phyloP scores from a whole-genome alignment of 2,797 vertebrate species.

The Pitangus sulphuratus region DNA sequence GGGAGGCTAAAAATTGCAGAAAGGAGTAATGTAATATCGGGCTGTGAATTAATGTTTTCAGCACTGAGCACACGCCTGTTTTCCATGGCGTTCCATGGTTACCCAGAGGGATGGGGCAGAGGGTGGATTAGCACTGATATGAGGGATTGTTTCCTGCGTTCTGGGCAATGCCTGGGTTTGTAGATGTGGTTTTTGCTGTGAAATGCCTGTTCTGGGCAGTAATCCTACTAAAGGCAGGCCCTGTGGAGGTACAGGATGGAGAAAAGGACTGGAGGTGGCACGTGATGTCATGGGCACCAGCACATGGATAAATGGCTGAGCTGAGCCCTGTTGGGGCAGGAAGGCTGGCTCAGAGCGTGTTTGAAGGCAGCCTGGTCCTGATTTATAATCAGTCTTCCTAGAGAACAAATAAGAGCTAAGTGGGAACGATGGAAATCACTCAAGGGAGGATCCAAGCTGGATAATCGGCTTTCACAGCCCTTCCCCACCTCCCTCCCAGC shows the following conservation, averaged over 20 bases:
- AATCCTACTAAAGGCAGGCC: neutral
- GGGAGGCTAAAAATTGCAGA: neutral
- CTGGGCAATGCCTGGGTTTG: neutral
- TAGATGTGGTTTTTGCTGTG: neutral
- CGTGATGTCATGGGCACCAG: neutral
- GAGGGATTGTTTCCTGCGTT: neutral
- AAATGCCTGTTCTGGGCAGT: neutral
- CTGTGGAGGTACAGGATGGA: neutral
- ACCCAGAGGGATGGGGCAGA: neutral
- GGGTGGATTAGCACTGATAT: neutral
- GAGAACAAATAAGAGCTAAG: slow-evolving; percentile 40
- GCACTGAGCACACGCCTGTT: rapidly evolving
- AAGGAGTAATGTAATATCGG: neutral
- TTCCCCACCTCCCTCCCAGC: neutral
- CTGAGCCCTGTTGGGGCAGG: neutral
- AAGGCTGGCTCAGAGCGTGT: neutral
- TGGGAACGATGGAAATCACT: neutral
- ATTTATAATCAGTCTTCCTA: slow-evolving; percentile 12
- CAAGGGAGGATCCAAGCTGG: slow-evolving; percentile 21
- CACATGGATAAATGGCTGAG: neutral
- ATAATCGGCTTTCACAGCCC: slow-evolving; percentile 32
- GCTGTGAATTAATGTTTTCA: neutral
- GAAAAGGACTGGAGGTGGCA: neutral
- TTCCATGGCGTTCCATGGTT: neutral
- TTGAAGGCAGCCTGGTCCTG: neutral